phyloP scores from a whole-genome alignment of 2,113 vertebrate species.

The Macroglossus sobrinus region DNA sequence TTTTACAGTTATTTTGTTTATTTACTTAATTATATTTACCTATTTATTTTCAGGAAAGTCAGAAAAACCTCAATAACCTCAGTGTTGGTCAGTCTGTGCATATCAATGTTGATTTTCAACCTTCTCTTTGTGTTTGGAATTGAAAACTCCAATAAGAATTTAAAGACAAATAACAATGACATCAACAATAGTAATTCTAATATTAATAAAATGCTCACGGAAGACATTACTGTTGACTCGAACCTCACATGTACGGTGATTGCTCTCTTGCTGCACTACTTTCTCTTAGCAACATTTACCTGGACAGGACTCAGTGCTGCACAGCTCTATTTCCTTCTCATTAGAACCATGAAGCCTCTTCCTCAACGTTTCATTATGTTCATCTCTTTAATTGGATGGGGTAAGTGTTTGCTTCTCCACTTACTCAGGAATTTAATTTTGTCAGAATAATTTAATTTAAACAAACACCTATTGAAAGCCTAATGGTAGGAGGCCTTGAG shows the following conservation, averaged over 20 bases:
- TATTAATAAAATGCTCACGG: constrained; percentile 28
- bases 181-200: fast-evolving
- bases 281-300: constrained; percentile 80
- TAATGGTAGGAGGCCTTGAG: not conserved
- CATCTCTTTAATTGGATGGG: constrained; percentile 70
- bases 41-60: constrained; percentile 69
- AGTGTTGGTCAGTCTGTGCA: constrained; percentile 80
- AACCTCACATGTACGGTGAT: constrained; percentile 44
- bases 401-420: constrained; percentile 63
- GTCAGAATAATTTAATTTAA: not conserved
- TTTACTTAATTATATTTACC: not conserved
- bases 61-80: constrained; percentile 67
- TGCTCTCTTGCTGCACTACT: constrained; percentile 80
- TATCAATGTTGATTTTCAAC: constrained; percentile 83
- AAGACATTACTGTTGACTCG: not conserved
- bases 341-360: constrained; percentile 62
- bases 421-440: not conserved
- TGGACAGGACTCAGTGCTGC: constrained; percentile 78
- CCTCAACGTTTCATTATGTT: constrained; percentile 60
- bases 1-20: not conserved
- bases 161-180: fast-evolving
- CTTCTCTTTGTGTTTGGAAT: constrained; percentile 83
- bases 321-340: constrained; percentile 76
- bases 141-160: constrained; percentile 72
- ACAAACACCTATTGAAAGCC: not conserved